Percentiles rank a stretch among this genome's conserved stretches.
These are phyloP conservation scores for Hemiscyllium ocellatum DNA, from an alignment of 2,113 vertebrate genomes.

Conservation along the genomic window DNA sequence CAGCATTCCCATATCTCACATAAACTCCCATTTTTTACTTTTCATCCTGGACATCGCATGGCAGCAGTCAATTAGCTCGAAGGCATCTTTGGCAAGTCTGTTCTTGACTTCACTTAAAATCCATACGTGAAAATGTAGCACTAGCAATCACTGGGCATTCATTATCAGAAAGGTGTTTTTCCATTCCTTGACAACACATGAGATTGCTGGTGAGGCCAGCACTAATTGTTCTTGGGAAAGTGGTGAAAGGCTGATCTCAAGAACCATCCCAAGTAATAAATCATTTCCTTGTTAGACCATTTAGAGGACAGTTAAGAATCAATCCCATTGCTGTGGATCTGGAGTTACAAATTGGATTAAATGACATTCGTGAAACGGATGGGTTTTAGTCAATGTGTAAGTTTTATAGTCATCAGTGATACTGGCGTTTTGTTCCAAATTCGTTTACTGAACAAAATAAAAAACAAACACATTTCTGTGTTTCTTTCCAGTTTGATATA, in stretches of 20 bases:
- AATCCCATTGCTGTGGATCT: too few relatives aligned
- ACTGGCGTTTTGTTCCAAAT: background rate
- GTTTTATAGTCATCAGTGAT: background rate
- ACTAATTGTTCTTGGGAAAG: too few relatives aligned
- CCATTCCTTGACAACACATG: too few relatives aligned
- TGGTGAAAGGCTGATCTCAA: too few relatives aligned
- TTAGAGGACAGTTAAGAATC: too few relatives aligned
- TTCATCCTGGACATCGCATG: background rate
- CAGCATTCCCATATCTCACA: background rate
- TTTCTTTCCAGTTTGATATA: background rate
- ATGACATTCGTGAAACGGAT: background rate
- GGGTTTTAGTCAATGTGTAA: background rate
- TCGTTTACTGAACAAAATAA: background rate
- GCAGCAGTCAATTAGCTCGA: background rate
- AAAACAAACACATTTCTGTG: background rate
- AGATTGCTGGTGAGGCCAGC: too few relatives aligned
- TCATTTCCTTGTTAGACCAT: too few relatives aligned
- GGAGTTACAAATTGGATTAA: too few relatives aligned
- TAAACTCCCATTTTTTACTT: background rate
- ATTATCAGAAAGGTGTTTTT: background rate
- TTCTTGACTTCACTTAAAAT: background rate
- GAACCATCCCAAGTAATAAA: too few relatives aligned
- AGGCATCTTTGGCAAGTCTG: background rate
- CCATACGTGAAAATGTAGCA: background rate
- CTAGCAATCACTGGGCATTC: background rate